A percentile compares a stretch with the other conserved stretches of the same genome.
phyloP scores from a whole-genome alignment of 1,140 invertebrate genomes.

The Globodera ellingtonae region DNA sequence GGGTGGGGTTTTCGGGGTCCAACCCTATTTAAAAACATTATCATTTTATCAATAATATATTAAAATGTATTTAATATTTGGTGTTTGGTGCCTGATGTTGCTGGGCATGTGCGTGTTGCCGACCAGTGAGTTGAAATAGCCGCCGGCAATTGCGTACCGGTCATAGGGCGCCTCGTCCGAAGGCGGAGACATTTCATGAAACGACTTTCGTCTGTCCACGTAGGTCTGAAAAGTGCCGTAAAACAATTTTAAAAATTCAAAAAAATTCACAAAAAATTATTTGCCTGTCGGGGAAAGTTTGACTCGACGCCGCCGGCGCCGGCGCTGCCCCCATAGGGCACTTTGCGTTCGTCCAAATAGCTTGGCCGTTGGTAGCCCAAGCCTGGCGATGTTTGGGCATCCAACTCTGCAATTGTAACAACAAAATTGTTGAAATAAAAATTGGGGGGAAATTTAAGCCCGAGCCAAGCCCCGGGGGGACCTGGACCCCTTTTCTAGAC shows the following conservation, averaged over 20 bases:
- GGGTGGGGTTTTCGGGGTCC: too few relatives aligned
- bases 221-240: conserved; percentile 30
- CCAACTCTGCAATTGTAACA: neutral
- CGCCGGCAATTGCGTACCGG: conserved; percentile 31
- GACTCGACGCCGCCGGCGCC: conserved; percentile 9
- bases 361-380: conserved; percentile 34
- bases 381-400: conserved; percentile 16
- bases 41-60: neutral
- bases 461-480: too few relatives aligned
- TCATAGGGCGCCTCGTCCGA: conserved; percentile 12
- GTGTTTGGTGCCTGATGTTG: conserved; percentile 5
- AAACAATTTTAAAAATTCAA: conserved; percentile 9
- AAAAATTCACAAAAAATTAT: neutral
- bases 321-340: conserved; percentile 6
- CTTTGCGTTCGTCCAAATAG: conserved; percentile 45
- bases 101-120: conserved; percentile 22
- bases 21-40: neutral
- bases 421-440: too few relatives aligned
- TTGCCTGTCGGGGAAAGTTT: conserved; percentile 39
- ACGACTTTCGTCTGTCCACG: conserved; percentile 50
- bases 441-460: too few relatives aligned
- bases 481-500: too few relatives aligned
- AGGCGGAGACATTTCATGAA: conserved; percentile 47
- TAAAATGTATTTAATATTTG: too few relatives aligned
- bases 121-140: conserved; percentile 28